Base-by-base conservation (phyloP, 2,113 vertebrate species). In the Ptyas mucosa region DNA sequence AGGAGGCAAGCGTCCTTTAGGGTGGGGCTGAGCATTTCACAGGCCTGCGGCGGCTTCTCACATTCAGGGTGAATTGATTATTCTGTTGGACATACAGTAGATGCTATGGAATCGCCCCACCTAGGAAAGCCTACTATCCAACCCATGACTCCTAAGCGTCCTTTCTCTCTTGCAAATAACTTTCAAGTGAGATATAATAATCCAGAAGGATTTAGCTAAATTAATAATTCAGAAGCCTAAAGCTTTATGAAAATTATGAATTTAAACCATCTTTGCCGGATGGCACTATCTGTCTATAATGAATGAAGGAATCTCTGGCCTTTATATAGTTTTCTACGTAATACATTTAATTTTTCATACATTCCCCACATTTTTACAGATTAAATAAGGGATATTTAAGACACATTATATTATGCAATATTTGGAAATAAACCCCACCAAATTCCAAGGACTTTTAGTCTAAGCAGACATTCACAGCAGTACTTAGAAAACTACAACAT, bases 1-100 rank as follows among this genome's bases (percentile, higher is more conserved):
- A 3, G 64, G 34, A 85, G 54, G 64, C 88, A 90, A 90, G 88
- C 81, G 39, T 91, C 88, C 57, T 29, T 51, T 85, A 81, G 88
- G 93, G 93, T 46, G 91, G 55, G 93, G 93, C 88, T 8, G 39
- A 39, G 20, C 10, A 55, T 90, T 92, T 94, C 81, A 53, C 57
- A 87, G 87, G 91, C 93, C 91, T 52, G 8, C 3, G 34, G 81
- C 91, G 69, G 51, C 91, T 90, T 94, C 93, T 91, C 91, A 87
- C 88, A 89, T 87, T 54, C 55, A 53, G 26, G 54, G 51, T n/a
- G 57, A 91, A 93, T 55, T 64, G 54, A 89, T 89, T 81, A 89
- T 89, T 81, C 87, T 39, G 12, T 58, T 81, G 90, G 61, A 58
- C n/a, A 26, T 43, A 69, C 64, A 69, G 14, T 34, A 88, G 23